These are phyloP conservation scores for Cosmopolites sordidus DNA, from an alignment of 2,888 invertebrate species.

Conservation along the genomic window DNA sequence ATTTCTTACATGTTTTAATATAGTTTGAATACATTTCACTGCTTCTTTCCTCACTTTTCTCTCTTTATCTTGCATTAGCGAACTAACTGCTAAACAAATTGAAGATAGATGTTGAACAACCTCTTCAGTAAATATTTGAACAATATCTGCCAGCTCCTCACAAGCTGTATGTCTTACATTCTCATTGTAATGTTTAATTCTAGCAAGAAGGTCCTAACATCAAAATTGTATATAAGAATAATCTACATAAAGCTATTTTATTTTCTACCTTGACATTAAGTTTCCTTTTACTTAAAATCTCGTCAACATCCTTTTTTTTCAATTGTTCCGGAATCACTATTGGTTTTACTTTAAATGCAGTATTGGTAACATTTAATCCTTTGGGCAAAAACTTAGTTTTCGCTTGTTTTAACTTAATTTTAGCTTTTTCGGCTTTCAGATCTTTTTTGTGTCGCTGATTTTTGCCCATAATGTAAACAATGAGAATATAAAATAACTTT, in stretches of 20 bases:
- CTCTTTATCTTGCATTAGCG: constrained; percentile 70
- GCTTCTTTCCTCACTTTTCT: constrained; percentile 56
- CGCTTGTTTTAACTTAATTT: constrained; percentile 73
- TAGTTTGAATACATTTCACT: constrained; percentile 54
- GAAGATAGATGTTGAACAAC: constrained; percentile 54
- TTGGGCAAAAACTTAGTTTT: constrained; percentile 73
- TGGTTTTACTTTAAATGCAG: constrained; percentile 83
- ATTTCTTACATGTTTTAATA: constrained; percentile 42
- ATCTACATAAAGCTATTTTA: neutral
- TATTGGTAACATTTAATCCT: constrained; percentile 84
- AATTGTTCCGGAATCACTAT: constrained; percentile 79
- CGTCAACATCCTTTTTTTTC: constrained; percentile 49
- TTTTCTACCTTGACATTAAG: constrained; percentile 60
- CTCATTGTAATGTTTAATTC: constrained; percentile 72
- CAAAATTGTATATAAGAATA: too few relatives aligned
- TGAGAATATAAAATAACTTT: too few relatives aligned
- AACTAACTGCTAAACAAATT: constrained; percentile 64
- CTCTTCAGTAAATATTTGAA: constrained; percentile 49
- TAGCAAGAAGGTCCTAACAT: constrained; percentile 61
- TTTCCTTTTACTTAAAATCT: constrained; percentile 63
- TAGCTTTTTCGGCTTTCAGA: constrained; percentile 77
- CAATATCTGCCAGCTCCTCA: constrained; percentile 57
- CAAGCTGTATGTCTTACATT: constrained; percentile 63
- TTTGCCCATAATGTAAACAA: constrained; percentile 59
- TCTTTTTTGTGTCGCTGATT: constrained; percentile 66